Evolutionary conservation across 1,140 invertebrate species (phyloP), one percentile per base, ranked within the genome.

Genomic region (Pygmarrhopalites habei): DNA sequence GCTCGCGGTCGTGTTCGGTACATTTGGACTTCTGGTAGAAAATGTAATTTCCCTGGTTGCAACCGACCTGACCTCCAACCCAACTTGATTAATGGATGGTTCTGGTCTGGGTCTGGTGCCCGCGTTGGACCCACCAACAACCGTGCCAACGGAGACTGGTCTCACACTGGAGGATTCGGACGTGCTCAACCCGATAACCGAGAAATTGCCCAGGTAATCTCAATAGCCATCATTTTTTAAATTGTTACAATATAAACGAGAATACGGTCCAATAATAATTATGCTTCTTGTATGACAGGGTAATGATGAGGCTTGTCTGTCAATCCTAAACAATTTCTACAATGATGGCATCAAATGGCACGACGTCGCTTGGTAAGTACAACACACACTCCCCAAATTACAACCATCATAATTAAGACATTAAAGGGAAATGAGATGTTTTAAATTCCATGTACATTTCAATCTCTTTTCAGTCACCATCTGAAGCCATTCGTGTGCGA

Each of bases 401-500:
- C n/a, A n/a, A n/a, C n/a, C n/a, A n/a, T n/a, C n/a, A n/a, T n/a
- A n/a, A n/a, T n/a, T 35, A 35, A 35, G 5, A 35, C 32, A 35
- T 5, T 41, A 21, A n/a, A 47, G 46, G 10, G 4, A 21, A n/a
- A n/a, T n/a, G n/a, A n/a, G n/a, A n/a, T n/a, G n/a, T n/a, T n/a
- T n/a, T n/a, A n/a, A n/a, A n/a, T n/a, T n/a, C n/a, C n/a, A n/a
- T n/a, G n/a, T n/a, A n/a, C n/a, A n/a, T 88, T 92, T 17, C n/a
- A n/a, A n/a, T n/a, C n/a, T n/a, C n/a, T n/a, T n/a, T n/a, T n/a
- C n/a, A 92, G 90, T 72, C 87, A 92, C 74, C 90, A 94, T 75
- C 80, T 90, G 60, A 94, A 94, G 77, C 90, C 90, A 1, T 92
- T 92, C 80, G 88, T 94, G 2, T 94, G 90, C 76, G 90, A 94